Evolutionary conservation across 2,113 vertebrate species (phyloP).

Genomic region (Eulemur macaco): DNA sequence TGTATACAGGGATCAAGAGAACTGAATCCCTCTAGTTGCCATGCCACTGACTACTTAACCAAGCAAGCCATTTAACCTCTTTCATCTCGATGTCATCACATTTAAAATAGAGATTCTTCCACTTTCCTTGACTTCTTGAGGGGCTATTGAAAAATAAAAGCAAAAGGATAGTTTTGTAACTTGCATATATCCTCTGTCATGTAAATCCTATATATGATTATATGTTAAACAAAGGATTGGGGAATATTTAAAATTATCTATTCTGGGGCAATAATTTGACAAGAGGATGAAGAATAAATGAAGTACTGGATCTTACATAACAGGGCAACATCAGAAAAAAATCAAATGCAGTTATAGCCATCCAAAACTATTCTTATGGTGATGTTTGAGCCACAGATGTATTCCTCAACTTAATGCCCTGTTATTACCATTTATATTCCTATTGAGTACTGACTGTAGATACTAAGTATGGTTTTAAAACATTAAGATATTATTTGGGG

Average conservation of each 20-base stretch:
- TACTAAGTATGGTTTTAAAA: not conserved
- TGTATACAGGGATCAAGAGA: not conserved
- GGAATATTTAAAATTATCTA: not conserved
- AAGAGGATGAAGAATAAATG: not conserved
- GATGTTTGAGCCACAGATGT: not conserved
- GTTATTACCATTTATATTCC: conserved; percentile 13
- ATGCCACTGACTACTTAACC: not conserved
- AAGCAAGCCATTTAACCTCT: not conserved
- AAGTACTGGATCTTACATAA: not conserved
- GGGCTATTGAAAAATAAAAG: not conserved
- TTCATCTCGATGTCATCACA: not conserved
- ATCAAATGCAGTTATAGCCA: not conserved
- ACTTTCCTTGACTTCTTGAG: not conserved
- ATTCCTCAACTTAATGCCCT: not conserved
- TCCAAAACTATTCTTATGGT: not conserved
- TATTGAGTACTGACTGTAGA: not conserved
- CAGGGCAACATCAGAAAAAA: not conserved
- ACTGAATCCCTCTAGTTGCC: not conserved
- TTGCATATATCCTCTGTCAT: not conserved
- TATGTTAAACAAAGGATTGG: conserved; percentile 10
- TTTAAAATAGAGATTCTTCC: not conserved
- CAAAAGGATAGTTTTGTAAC: not conserved
- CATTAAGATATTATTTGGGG: not conserved
- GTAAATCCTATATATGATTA: not conserved
- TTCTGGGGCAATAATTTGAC: not conserved